Base-by-base conservation (phyloP, 92 coral and sea anemone genomes). In the Montipora capitata region DNA sequence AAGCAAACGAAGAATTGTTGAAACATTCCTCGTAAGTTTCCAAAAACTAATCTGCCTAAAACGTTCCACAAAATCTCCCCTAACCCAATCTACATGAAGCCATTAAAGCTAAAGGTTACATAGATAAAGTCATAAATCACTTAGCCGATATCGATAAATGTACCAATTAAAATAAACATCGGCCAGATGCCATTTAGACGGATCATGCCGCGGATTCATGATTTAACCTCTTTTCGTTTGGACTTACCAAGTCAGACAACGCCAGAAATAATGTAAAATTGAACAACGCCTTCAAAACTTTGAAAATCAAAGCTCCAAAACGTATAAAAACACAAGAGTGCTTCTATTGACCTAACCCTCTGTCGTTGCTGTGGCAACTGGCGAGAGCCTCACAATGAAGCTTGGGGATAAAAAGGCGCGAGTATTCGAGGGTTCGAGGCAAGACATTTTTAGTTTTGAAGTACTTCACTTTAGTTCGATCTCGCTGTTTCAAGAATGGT, bases 401-500 rank as follows among this genome's bases (percentile, higher is more conserved):
- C 17, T 56, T 59, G 79, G 48, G 87, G 40, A 57, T 40, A 58
- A 83, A 27, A 83, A 83, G 73, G 87, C 87, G 87, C 79, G 87
- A 72, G 62, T 20, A 83, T 83, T 83, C 61, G 79, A 83, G 1
- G 35, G 1, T 27, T 44, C 41, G 77, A 49, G 51, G 59, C 15
- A 15, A 41, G 49, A 35, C 15, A 45, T 65, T 45, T 59, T 9
- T 9, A 15, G 71, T 14, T 64, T 39, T 42, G 18, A 78, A 5
- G 42, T 10, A 63, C 45, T 16, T 71, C 10, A 15, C 10, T 58
- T 87, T 70, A 42, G 68, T 44, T 41, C 44, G 12, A 13, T 61
- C 1, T 43, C 0, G 63, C 12, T n/a, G 14, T 63, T 4, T 27
- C 35, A 27, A 64, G 80, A 62, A 96, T 96, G 99, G 99, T 95